Percentiles rank a stretch among this genome's conserved stretches.
phyloP scores from a whole-genome alignment of 2,888 invertebrate species.

The Hesperia comma region DNA sequence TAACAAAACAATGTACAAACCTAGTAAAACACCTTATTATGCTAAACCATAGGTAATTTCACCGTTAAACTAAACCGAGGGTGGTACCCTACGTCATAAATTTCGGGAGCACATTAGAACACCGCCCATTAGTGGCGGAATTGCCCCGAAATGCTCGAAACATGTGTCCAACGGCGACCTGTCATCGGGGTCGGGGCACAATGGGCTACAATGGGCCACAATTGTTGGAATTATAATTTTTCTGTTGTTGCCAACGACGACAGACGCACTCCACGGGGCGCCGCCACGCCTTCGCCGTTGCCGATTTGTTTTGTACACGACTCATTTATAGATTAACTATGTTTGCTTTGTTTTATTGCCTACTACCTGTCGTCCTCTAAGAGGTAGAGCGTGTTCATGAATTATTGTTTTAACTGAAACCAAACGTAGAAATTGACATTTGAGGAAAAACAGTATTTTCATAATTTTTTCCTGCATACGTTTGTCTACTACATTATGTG shows the following conservation, averaged over 20 bases:
- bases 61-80: conserved; percentile 62
- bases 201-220: conserved; percentile 65
- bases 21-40: conserved; percentile 16
- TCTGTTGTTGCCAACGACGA: conserved; percentile 78
- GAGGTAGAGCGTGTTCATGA: conserved; percentile 23
- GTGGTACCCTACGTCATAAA: conserved; percentile 69
- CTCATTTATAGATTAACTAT: conserved; percentile 63
- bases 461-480: too few species aligned
- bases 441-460: too few species aligned
- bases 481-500: too few species aligned
- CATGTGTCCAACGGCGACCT: conserved; percentile 82
- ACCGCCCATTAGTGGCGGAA: conserved; percentile 79
- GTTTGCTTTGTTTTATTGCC: not conserved
- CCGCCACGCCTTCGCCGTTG: conserved; percentile 77
- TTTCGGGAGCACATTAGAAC: conserved; percentile 76
- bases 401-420: too few species aligned
- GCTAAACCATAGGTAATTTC: conserved; percentile 57
- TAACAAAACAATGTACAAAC: not conserved
- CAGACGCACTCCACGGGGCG: conserved; percentile 79
- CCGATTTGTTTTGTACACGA: conserved; percentile 77
- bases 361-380: conserved; percentile 42
- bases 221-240: conserved; percentile 73
- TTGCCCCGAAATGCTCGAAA: conserved; percentile 81
- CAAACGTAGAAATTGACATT: too few species aligned
- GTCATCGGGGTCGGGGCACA: conserved; percentile 80